Conservation (phyloP, 2,888 invertebrate genomes). For the Cheilosia vulpina region DNA sequence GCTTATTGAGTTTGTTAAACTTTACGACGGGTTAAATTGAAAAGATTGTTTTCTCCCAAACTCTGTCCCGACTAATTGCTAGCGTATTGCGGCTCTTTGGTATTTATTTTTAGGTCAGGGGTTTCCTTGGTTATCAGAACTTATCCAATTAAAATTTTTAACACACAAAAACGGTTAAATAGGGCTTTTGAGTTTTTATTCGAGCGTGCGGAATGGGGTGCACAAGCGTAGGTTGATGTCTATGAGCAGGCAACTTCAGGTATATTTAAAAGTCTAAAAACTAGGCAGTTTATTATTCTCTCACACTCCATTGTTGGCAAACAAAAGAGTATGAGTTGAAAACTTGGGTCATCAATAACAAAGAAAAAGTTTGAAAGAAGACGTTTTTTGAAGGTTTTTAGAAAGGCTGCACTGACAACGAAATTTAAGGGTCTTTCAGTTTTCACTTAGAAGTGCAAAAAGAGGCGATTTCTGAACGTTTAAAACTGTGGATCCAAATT, state of each 20-base stretch:
- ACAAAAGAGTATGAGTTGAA: no score
- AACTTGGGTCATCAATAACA: no score
- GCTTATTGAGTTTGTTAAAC: conserved; percentile 27
- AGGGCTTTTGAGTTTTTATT: neutral
- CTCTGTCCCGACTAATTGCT: neutral
- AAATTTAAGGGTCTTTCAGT: no score
- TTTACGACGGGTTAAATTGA: conserved; percentile 3
- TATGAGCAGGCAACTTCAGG: neutral
- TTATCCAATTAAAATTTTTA: neutral
- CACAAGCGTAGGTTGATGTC: neutral
- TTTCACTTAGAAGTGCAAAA: no score
- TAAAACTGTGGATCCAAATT: no score
- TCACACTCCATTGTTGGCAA: no score
- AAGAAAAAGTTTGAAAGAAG: no score
- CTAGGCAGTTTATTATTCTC: neutral
- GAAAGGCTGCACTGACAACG: no score
- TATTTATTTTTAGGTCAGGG: neutral
- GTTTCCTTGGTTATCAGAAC: neutral
- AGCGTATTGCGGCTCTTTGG: no score
- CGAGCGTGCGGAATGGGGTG: neutral
- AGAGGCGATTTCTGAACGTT: no score
- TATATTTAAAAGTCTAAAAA: neutral
- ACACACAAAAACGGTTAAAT: neutral
- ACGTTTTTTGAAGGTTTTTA: no score
- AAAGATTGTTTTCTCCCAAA: neutral